Percentiles rank a stretch among this genome's conserved stretches.
Conservation (phyloP, 1,140 invertebrate genomes). For the Euura saliciscinereae region DNA sequence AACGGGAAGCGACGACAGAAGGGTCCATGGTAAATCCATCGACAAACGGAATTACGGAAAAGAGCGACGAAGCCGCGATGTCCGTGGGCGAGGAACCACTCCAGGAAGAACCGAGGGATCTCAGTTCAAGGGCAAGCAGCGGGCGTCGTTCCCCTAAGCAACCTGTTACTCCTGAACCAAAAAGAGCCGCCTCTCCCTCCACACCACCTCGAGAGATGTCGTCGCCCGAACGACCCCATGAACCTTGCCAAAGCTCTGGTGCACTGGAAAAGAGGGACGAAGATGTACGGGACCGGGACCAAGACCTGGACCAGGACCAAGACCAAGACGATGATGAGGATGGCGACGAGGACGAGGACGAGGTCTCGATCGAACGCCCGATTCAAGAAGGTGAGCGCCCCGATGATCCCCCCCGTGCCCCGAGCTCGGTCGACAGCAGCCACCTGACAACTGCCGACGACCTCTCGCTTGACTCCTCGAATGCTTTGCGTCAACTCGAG, state of each 20-base stretch:
- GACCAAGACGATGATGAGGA: slow-evolving; percentile 34
- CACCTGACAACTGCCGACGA: slow-evolving; percentile 62
- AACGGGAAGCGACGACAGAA: slow-evolving; percentile 9
- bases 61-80: slow-evolving; percentile 6
- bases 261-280: slow-evolving; percentile 21
- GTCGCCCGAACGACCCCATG: slow-evolving; percentile 14
- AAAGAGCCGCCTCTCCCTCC: slow-evolving; percentile 1
- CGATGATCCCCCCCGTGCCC: slow-evolving; percentile 56
- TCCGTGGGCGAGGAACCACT: slow-evolving; percentile 28
- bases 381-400: slow-evolving; percentile 58
- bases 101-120: slow-evolving; percentile 52
- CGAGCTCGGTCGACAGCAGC: slow-evolving; percentile 64
- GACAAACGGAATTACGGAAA: not conserved
- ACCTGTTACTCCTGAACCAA: slow-evolving; percentile 43
- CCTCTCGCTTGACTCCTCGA: slow-evolving; percentile 68
- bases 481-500: slow-evolving; percentile 79
- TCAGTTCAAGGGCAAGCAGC: slow-evolving; percentile 51
- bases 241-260: slow-evolving; percentile 25
- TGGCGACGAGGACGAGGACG: slow-evolving; percentile 50
- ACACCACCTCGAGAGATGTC: slow-evolving; percentile 8
- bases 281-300: slow-evolving; percentile 34
- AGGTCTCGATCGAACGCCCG: slow-evolving; percentile 33
- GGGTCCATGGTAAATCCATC: not conserved
- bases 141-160: slow-evolving; percentile 40
- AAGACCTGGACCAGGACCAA: slow-evolving; percentile 30